These are phyloP conservation scores for Liopterus haemorrhoidalis DNA, from an alignment of 2,888 invertebrate genomes.

Conservation along the genomic window DNA sequence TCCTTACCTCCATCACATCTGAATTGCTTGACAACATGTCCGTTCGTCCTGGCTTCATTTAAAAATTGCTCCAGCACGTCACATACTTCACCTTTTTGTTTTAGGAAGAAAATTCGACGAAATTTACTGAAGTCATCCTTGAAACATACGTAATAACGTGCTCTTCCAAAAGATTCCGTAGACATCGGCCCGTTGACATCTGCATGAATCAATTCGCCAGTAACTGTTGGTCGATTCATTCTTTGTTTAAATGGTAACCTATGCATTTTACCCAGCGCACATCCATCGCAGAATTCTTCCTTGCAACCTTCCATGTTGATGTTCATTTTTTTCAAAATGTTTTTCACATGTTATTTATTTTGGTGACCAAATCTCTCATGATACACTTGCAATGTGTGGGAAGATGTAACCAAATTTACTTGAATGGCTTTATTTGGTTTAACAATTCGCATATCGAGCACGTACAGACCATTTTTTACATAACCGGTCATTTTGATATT, in stretches of 20 bases:
- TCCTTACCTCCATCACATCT: constrained; percentile 17
- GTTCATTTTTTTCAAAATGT: no score
- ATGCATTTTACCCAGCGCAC: constrained; percentile 25
- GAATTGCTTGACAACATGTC: constrained; percentile 14
- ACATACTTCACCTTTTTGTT: constrained; percentile 26
- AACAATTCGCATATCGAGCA: no score
- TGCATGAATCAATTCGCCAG: constrained; percentile 27
- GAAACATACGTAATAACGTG: constrained; percentile 27
- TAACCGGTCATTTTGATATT: no score
- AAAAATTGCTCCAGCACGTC: constrained; percentile 22
- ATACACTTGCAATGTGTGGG: no score
- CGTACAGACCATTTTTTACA: no score
- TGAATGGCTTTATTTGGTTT: no score
- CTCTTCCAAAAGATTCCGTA: constrained; percentile 18
- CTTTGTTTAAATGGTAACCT: constrained; percentile 14
- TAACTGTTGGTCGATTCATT: constrained; percentile 5
- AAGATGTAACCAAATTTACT: no score
- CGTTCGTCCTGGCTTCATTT: constrained; percentile 24
- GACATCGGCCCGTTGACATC: constrained; percentile 31
- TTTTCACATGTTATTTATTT: no score
- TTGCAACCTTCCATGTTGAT: no score
- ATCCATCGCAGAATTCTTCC: constrained; percentile 34
- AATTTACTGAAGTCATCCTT: constrained; percentile 28
- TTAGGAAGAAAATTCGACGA: constrained; percentile 23
- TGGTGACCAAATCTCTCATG: no score